Evolutionary conservation across 2,113 vertebrate genomes (phyloP), one percentile per base, ranked within the genome.

Genomic region (Glaucidium brasilianum): DNA sequence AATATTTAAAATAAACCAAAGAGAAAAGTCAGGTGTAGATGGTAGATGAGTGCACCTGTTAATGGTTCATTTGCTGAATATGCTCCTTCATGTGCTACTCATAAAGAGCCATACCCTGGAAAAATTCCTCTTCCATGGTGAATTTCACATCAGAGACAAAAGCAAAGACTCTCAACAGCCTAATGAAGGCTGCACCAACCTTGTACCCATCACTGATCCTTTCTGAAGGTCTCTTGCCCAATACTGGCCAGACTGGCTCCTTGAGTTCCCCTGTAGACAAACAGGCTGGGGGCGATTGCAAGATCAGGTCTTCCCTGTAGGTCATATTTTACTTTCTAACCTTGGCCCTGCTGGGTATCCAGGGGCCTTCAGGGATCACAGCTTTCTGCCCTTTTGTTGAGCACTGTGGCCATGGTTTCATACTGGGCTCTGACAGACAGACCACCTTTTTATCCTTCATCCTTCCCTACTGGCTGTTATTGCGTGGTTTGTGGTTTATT

Each of bases 401-500:
- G 21, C 21, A 18, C 41, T 62, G 58, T 34, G 49, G 63, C n/a
- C 27, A 8, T 91, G 63, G 37, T 84, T 97, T 96, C 83, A 62
- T 56, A 63, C 35, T 35, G 64, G 66, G 25, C 29, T 91, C 75
- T 93, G 80, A 67, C 80, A 77, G 60, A 80, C 62, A 72, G 49
- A 30, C 69, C 34, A 9, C 64, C 41, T 97, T 97, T 95, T 88
- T 96, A 76, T 45, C 41, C 66, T 94, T 96, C 80, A 74, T 92
- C 66, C 62, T 79, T 97, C 80, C 73, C 88, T 74, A 6, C 77
- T 96, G 96, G 81, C 95, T 97, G 62, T 77, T 92, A 73, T 41
- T 88, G 84, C 6, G 6, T 10, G 12, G 64, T 91, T 95, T 97
- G 97, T 83, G 95, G 94, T 97, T 98, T 97, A 92, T 88, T 90